Conservation (phyloP, 2,888 invertebrate species). For the Masnerella sp. region DNA sequence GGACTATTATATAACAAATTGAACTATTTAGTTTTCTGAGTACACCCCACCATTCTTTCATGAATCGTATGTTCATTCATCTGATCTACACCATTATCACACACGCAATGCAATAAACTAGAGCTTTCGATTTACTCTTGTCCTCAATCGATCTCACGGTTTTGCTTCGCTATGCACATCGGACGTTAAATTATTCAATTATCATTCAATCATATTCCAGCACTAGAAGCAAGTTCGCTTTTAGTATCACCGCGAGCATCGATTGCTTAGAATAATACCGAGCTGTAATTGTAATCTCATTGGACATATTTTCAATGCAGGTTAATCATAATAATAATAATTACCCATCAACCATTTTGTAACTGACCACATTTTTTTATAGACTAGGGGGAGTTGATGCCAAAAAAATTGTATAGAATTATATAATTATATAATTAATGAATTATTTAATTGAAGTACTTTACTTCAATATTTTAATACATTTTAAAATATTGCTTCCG, state of each 20-base stretch:
- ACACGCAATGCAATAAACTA: constrained; percentile 64
- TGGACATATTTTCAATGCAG: constrained; percentile 16
- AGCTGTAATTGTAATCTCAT: constrained; percentile 10
- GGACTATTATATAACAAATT: too few species aligned
- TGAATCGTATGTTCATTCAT: constrained; percentile 65
- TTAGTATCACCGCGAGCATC: constrained; percentile 30
- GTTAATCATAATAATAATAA: constrained; percentile 6
- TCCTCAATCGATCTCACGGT: constrained; percentile 53
- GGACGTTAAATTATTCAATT: constrained; percentile 61
- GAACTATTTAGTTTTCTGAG: too few species aligned
- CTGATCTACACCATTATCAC: constrained; percentile 63
- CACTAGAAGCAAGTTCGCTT: constrained; percentile 18
- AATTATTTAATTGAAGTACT: too few species aligned
- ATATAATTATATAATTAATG: too few species aligned
- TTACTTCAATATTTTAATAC: too few species aligned
- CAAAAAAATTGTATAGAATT: too few species aligned
- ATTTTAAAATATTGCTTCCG: too few species aligned
- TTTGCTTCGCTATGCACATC: constrained; percentile 72
- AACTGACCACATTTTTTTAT: too few species aligned
- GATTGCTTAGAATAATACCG: constrained; percentile 33
- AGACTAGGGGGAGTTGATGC: too few species aligned
- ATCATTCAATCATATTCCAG: constrained; percentile 51
- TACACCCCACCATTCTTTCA: constrained; percentile 21
- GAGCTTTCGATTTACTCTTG: constrained; percentile 53
- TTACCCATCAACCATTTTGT: too few species aligned